Base-by-base conservation (phyloP, 1,140 invertebrate species). In the Platyscapa corneri region DNA sequence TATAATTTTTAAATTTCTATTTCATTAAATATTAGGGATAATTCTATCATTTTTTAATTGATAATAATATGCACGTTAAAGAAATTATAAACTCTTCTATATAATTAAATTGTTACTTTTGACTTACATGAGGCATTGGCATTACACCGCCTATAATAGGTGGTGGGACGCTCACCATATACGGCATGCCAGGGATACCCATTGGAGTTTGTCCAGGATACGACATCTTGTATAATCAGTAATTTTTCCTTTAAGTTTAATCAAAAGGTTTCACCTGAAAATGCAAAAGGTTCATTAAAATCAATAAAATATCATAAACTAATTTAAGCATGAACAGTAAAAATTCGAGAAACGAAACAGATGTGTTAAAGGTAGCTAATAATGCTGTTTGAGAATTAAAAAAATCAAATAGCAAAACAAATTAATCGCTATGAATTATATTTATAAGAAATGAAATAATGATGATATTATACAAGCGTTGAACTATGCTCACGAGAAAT, bases 161-260 rank as follows among this genome's bases (percentile, higher is more conserved):
- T n/a, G 93, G 93, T 74, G 93, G 93, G 60, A 91, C 92, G 72
- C 92, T 90, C 83, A 93, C 92, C 92, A 93, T 93, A 65, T 93
- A 93, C n/a, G 93, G 92, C 91, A 93, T 93, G 23, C 93, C 92
- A 60, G 93, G 93, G 65, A 93, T 93, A 56, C 92, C 93, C 90
- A 93, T 91, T 8, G 93, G 93, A 49, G 93, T 92, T 83, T 93
- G 93, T 81, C 93, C 93, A 83, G 93, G 93, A 88, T 93, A 93
- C 70, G 93, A 93, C 93, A 93, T 93, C 70, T 70, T 89, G 20
- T 3, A 67, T 30, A 46, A 74, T 64, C 34, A 46, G 5, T 20
- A 16, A 46, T 23, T 39, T 60, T 30, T 37, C 3, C 34, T 3
- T 39, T 5, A 34, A 64, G 14, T 30, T 53, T 7, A 20, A 6